These are phyloP conservation scores for Phalanger gymnotis DNA, from an alignment of 2,797 vertebrate species.

Conservation along the genomic window DNA sequence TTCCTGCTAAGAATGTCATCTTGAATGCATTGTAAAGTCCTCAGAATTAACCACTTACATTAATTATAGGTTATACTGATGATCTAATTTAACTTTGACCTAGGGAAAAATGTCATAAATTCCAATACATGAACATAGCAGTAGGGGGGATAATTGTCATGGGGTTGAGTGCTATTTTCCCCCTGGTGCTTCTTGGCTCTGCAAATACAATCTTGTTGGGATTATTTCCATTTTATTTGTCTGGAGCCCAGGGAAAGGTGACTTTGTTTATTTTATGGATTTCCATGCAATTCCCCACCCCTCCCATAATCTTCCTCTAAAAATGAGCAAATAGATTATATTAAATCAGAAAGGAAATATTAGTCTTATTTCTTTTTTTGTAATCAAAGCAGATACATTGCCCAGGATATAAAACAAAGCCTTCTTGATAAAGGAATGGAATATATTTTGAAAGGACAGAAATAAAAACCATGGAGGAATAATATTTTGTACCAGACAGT, in stretches of 20 bases:
- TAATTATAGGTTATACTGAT: slow-evolving; percentile 39
- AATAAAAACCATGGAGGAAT: neutral
- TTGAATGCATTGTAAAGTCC: neutral
- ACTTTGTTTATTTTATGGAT: slow-evolving; percentile 77
- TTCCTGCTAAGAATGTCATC: neutral
- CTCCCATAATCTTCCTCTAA: slow-evolving; percentile 69
- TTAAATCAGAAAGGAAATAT: slow-evolving; percentile 67
- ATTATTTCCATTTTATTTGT: slow-evolving; percentile 80
- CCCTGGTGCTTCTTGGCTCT: slow-evolving; percentile 32
- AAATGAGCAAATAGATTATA: slow-evolving; percentile 60
- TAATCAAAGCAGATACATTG: neutral
- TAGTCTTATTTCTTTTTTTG: slow-evolving; percentile 51
- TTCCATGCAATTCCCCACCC: slow-evolving; percentile 69
- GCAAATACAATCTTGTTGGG: slow-evolving; percentile 66
- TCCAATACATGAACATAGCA: neutral
- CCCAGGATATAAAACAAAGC: slow-evolving; percentile 37
- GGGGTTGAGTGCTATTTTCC: neutral
- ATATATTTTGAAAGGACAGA: neutral
- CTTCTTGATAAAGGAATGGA: neutral
- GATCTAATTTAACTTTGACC: slow-evolving; percentile 52
- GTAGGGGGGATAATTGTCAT: neutral
- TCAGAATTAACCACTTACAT: slow-evolving; percentile 39
- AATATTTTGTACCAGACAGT: neutral
- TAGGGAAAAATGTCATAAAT: slow-evolving; percentile 23
- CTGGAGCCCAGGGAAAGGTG: slow-evolving; percentile 65